Evolutionary conservation across 2,113 vertebrate genomes (phyloP).

Genomic region (Erythrolamprus reginae): DNA sequence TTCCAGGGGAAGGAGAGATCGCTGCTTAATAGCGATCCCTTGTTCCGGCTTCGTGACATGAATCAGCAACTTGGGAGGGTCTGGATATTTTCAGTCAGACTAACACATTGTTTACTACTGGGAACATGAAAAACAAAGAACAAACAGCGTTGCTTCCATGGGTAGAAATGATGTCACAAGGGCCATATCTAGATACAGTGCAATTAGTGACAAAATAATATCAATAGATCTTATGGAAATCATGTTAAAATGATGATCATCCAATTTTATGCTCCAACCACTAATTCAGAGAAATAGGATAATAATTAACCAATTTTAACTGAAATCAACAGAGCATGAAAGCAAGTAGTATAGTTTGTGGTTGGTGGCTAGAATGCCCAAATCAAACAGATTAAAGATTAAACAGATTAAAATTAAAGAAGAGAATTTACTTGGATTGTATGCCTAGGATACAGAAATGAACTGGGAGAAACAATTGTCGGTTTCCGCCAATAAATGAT

Average conservation of each 20-base stretch:
- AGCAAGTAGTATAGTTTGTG: not conserved
- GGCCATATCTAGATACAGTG: not conserved
- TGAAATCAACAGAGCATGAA: not conserved
- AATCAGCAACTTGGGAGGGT: not conserved
- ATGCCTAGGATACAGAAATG: not conserved
- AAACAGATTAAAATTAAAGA: not conserved
- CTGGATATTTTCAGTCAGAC: not conserved
- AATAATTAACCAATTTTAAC: not conserved
- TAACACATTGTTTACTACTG: not conserved
- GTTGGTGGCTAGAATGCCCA: not conserved
- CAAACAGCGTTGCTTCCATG: not conserved
- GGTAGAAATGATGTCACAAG: not conserved
- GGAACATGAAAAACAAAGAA: not conserved
- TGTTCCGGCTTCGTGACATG: too few relatives aligned
- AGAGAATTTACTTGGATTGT: not conserved
- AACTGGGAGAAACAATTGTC: not conserved
- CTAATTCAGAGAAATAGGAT: not conserved
- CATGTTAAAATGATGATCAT: not conserved
- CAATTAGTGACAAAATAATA: not conserved
- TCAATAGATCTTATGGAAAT: not conserved
- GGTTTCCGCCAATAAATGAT: not conserved
- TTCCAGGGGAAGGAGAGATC: too few relatives aligned
- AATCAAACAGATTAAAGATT: not conserved
- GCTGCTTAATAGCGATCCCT: too few relatives aligned
- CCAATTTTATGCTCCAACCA: not conserved